These are phyloP conservation scores for Brachymystax lenok DNA, from an alignment of 2,797 vertebrate genomes.

Conservation along the genomic window DNA sequence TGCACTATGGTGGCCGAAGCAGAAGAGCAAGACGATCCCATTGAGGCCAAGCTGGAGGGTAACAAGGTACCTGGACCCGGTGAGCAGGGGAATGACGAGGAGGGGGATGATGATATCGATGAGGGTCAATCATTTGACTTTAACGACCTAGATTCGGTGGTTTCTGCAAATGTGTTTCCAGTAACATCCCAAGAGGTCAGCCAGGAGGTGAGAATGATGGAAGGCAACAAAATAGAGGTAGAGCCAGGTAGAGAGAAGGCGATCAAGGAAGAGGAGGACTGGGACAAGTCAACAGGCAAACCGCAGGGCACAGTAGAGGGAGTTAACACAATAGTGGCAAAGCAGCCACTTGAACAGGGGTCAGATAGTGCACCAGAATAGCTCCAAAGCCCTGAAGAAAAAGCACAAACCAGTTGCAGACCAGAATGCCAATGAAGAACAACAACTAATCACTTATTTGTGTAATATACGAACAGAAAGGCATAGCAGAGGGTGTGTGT, in stretches of 20 bases:
- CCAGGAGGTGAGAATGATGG: slow-evolving; percentile 36
- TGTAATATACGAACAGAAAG: slow-evolving; percentile 14
- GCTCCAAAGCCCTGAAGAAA: not conserved
- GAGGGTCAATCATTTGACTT: slow-evolving; percentile 68
- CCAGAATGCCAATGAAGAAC: not conserved
- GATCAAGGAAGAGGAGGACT: not conserved
- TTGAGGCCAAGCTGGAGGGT: slow-evolving; percentile 26
- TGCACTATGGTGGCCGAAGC: not conserved
- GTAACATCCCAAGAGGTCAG: slow-evolving; percentile 27
- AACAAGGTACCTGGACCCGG: not conserved
- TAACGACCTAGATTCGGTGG: slow-evolving; percentile 66
- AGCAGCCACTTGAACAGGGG: slow-evolving; percentile 2
- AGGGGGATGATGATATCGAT: slow-evolving; percentile 49
- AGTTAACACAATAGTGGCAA: not conserved
- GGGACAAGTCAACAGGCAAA: not conserved
- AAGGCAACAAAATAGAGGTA: slow-evolving; percentile 3
- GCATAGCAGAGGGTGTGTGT: not conserved
- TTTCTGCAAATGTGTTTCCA: not conserved
- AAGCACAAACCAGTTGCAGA: slow-evolving; percentile 4
- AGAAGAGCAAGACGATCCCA: slow-evolving; percentile 11
- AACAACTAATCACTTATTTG: not conserved
- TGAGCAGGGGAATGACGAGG: slow-evolving; percentile 37
- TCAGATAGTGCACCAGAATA: not conserved
- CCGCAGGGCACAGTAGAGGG: not conserved
- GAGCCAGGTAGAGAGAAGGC: not conserved